phyloP scores from a whole-genome alignment of 2,888 invertebrate genomes.

The Anagyrus pseudococci region DNA sequence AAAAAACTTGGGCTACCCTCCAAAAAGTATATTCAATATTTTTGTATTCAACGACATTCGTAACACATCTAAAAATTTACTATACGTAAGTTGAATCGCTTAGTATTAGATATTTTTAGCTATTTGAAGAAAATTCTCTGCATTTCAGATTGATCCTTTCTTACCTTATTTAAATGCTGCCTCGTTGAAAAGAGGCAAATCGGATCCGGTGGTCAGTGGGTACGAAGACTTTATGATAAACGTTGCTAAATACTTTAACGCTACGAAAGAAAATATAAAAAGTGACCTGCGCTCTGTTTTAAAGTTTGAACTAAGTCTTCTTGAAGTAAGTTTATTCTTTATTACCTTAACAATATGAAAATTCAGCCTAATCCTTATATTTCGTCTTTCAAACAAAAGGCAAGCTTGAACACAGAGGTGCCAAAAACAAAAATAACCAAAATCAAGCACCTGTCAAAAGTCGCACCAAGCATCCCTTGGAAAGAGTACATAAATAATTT shows the following conservation, averaged over 20 bases:
- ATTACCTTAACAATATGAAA: background rate
- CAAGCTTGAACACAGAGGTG: background rate
- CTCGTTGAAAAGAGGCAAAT: conserved; percentile 3
- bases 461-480: conserved; percentile 3
- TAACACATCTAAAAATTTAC: conserved; percentile 4
- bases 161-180: conserved; percentile 4
- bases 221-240: conserved; percentile 7
- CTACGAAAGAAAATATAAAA: background rate
- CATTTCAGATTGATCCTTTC: conserved; percentile 12
- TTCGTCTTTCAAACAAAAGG: background rate
- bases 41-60: conserved; percentile 7
- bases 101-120: background rate
- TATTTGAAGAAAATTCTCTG: background rate
- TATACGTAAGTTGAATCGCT: background rate
- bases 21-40: conserved; percentile 14
- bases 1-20: conserved; percentile 6
- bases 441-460: background rate
- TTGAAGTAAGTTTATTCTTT: conserved; percentile 1
- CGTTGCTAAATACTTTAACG: conserved; percentile 7
- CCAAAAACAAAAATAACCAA: background rate
- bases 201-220: background rate
- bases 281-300: background rate
- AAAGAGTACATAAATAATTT: conserved; percentile 8
- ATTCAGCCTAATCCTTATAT: background rate
- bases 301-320: conserved; percentile 4